These are phyloP conservation scores for Myathropa florea DNA, from an alignment of 2,888 invertebrate species.

Conservation along the genomic window DNA sequence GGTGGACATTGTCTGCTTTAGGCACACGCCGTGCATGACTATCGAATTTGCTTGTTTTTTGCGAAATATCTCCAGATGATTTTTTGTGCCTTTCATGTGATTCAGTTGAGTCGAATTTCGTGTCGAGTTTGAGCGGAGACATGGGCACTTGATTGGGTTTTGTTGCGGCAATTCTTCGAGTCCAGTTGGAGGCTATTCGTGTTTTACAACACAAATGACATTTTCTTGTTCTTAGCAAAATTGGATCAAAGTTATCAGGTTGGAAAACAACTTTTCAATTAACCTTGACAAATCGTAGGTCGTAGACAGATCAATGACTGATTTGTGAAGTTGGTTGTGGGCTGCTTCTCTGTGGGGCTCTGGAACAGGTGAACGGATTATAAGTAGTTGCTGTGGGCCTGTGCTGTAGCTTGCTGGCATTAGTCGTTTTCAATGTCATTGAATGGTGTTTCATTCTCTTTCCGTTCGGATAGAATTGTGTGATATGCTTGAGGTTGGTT, in stretches of 20 bases:
- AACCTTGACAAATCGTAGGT: background rate
- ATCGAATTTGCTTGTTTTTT: background rate
- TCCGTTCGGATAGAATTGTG: background rate
- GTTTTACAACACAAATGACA: background rate
- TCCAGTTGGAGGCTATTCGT: too few species aligned
- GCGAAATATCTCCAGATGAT: background rate
- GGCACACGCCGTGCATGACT: background rate
- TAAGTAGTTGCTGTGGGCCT: background rate
- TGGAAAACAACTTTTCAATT: background rate
- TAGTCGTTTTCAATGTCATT: background rate
- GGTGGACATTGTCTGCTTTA: slow-evolving; percentile 5
- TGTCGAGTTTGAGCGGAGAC: background rate
- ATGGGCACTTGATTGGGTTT: background rate
- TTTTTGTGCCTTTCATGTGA: background rate
- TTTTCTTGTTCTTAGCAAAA: background rate
- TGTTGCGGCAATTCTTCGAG: background rate
- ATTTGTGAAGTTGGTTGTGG: background rate
- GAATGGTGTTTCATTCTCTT: background rate
- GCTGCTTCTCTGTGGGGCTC: background rate
- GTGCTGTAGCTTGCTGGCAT: background rate
- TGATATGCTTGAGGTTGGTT: background rate
- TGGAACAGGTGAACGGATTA: background rate
- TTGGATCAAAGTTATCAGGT: background rate
- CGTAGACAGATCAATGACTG: background rate
- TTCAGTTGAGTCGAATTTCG: background rate